Base-by-base conservation (phyloP, 2,113 vertebrate genomes). In the Perccottus glenii region DNA sequence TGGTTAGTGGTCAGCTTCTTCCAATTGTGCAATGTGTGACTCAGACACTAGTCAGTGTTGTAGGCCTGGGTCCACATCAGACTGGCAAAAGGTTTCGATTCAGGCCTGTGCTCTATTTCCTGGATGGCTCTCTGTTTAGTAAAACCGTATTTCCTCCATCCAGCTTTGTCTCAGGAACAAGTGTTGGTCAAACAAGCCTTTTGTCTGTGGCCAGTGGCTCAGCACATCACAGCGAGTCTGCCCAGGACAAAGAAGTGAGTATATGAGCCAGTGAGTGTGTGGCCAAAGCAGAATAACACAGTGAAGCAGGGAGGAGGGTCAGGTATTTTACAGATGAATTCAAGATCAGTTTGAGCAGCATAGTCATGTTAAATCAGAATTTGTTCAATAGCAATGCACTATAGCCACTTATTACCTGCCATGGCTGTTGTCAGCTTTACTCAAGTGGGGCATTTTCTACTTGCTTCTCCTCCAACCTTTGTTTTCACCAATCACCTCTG, bases 181-280 rank as follows among this genome's bases (percentile, higher is more conserved):
- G 89, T 90, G 85, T 90, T 94, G 93, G 94, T 95, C 93, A 95
- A 93, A 93, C 91, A 94, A 91, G 85, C 84, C 92, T 81, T 94
- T 94, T 93, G 92, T 95, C 90, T 92, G 89, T 78, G 92, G 89
- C 91, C 91, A 92, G 82, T 93, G 89, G 88, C 87, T 94, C 91
- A 85, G 89, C 77, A 62, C 75, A 75, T 85, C 90, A 87, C 88
- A 88, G 87, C 90, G 78, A 88, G 87, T 85, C 88, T 93, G 80
- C 85, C 71, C 63, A 49, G 87, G 88, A 92, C 87, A 91, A 92
- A 89, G 85, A 91, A 78, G 81, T 87, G 86, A 86, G 87, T 91
- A 85, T 93, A 84, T 71, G 73, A 64, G 67, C n/a, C 53, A 12
- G 44, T 19, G 80, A 65, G 70, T 71, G 70, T 73, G 49, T 56